Base-by-base conservation (phyloP, 2,888 invertebrate species). In the Lepidocyrtoides sp. region DNA sequence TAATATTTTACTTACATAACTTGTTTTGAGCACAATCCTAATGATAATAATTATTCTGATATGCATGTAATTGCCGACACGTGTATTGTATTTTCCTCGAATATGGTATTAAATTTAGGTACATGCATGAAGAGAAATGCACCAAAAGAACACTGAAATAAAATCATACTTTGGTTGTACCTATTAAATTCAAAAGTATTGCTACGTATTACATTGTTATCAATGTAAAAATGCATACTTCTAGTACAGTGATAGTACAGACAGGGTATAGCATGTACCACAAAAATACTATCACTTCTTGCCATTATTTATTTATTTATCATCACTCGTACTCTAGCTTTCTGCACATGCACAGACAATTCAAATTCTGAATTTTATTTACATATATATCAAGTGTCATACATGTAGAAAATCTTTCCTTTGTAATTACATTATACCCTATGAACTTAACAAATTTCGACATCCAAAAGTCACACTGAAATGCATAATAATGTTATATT, bases 361-460 rank as follows among this genome's bases (percentile, higher is more conserved):
- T 23, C 51, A 48, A 51, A 51, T 51, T 20, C 8, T 23, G 51
- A 14, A 29, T 14, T 32, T n/a, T n/a, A 66, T 17, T 20, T 20
- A 3, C 10, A 20, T 51, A 17, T 51, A 29, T 48, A 77, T 77
- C 77, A 77, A 48, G 77, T 77, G 51, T 51, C 77, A 51, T 77
- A 77, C 26, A 8, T 14, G 48, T 5, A 48, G 44, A 51, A 77
- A 75, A 26, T 12, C 26, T 29, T 77, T 77, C 77, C 77, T 51
- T 26, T 77, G 77, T 51, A 77, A 51, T 77, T 77, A 51, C 77
- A 77, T 77, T 77, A 77, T 77, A 77, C 77, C 77, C 77, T 26
- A 51, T 77, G 77, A 77, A 77, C 77, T 77, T n/a, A 69, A 20
- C 41, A 10, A 36, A 20, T 2, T 20, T 0, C 41, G 41, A 69